phyloP scores from a whole-genome alignment of 2,113 vertebrate genomes.

The Brevimyrus niger region DNA sequence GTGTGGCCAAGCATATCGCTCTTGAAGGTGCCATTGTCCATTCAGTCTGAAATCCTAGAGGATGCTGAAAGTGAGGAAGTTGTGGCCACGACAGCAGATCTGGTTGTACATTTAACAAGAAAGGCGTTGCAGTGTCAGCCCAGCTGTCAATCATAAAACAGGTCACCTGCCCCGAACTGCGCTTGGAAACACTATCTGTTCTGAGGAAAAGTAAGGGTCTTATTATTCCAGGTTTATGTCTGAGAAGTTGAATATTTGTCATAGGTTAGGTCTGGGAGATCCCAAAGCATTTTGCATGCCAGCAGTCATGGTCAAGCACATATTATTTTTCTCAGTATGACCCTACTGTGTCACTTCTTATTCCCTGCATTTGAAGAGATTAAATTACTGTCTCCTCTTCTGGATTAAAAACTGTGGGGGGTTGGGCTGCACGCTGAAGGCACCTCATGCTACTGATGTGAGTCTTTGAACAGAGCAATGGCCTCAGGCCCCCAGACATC shows the following conservation, averaged over 20 bases:
- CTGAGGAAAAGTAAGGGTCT: not conserved
- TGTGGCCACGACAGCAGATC: not conserved
- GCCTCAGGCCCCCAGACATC: conserved; percentile 10
- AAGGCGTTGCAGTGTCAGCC: not conserved
- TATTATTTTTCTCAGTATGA: conserved; percentile 28
- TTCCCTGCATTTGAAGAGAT: conserved; percentile 34
- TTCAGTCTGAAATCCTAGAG: not conserved
- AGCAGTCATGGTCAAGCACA: conserved; percentile 36
- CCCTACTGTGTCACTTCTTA: conserved; percentile 21
- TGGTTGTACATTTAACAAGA: not conserved
- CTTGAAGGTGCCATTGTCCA: not conserved
- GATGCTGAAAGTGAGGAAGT: not conserved
- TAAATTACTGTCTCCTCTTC: conserved; percentile 44
- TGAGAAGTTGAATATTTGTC: not conserved
- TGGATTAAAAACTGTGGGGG: conserved; percentile 36
- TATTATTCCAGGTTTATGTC: not conserved
- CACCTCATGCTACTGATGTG: conserved; percentile 36
- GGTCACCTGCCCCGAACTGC: not conserved
- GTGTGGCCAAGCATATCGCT: not conserved
- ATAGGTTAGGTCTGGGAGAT: conserved; percentile 17
- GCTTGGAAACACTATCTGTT: not conserved
- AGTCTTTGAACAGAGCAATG: conserved; percentile 30
- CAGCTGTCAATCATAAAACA: not conserved
- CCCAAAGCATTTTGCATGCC: conserved; percentile 22
- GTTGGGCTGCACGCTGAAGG: conserved; percentile 36